phyloP scores from a whole-genome alignment of 2,113 vertebrate genomes.

The Leucoraja erinaceus region DNA sequence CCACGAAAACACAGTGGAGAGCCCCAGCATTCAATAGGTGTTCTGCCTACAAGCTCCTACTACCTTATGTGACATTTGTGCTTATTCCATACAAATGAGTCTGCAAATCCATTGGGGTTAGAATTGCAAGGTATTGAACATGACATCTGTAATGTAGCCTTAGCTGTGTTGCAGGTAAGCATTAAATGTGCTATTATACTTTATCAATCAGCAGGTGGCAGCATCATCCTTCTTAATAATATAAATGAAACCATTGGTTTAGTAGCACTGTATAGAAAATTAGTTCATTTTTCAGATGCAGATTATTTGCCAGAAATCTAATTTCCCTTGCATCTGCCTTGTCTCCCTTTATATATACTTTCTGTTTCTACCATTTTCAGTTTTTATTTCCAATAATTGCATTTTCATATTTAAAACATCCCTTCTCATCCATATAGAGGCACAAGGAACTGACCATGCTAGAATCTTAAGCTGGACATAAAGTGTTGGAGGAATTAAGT shows the following conservation, averaged over 20 bases:
- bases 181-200: background rate
- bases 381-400: background rate
- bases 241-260: background rate
- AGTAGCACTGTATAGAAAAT: background rate
- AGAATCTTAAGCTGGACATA: no score
- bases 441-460: no score
- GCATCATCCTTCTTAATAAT: background rate
- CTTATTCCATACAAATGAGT: background rate
- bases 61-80: background rate
- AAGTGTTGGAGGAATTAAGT: no score
- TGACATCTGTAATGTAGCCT: background rate
- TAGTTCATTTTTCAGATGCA: background rate
- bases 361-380: background rate
- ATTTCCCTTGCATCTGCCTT: background rate
- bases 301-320: background rate
- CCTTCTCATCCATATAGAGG: background rate
- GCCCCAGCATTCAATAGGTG: background rate
- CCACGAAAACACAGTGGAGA: background rate
- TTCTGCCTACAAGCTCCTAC: background rate
- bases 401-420: background rate
- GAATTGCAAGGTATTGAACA: background rate
- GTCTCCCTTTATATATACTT: background rate
- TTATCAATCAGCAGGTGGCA: slow-evolving; percentile 16
- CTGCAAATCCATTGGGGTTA: background rate
- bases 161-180: background rate